These are phyloP conservation scores for Drosophila mimetica DNA, from an alignment of 2,888 invertebrate species.

Conservation along the genomic window DNA sequence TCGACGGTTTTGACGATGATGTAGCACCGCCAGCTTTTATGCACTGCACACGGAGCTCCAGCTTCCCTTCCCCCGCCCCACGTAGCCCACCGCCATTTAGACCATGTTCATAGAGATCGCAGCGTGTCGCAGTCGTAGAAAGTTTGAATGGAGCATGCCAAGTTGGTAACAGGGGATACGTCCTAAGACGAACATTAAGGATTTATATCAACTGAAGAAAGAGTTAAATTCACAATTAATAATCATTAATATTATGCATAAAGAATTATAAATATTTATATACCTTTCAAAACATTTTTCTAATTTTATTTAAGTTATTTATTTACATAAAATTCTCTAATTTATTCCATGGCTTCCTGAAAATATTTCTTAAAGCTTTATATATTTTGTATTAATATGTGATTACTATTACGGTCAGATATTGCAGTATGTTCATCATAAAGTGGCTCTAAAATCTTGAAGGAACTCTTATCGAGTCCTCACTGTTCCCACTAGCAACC, in stretches of 20 bases:
- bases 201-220: too few relatives aligned
- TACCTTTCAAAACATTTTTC: not conserved
- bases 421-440: too few relatives aligned
- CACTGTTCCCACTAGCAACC: conserved; percentile 35
- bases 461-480: not conserved
- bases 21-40: conserved; percentile 62
- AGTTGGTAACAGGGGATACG: conserved; percentile 2
- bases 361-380: too few relatives aligned
- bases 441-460: not conserved
- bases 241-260: too few relatives aligned
- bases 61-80: not conserved
- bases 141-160: conserved; percentile 46
- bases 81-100: conserved; percentile 19
- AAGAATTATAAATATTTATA: too few relatives aligned
- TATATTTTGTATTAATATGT: too few relatives aligned
- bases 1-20: conserved; percentile 77
- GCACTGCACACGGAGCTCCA: conserved; percentile 14
- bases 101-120: conserved; percentile 64
- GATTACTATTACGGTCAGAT: too few relatives aligned
- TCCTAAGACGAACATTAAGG: not conserved
- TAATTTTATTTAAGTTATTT: too few relatives aligned
- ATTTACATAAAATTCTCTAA: too few relatives aligned
- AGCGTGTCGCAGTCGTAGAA: conserved; percentile 73
- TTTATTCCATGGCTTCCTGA: too few relatives aligned
- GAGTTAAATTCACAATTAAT: too few relatives aligned